Evolutionary conservation across 2,113 vertebrate genomes (phyloP), one percentile per base, ranked within the genome.

Genomic region (Sterrhoptilus dennistouni): DNA sequence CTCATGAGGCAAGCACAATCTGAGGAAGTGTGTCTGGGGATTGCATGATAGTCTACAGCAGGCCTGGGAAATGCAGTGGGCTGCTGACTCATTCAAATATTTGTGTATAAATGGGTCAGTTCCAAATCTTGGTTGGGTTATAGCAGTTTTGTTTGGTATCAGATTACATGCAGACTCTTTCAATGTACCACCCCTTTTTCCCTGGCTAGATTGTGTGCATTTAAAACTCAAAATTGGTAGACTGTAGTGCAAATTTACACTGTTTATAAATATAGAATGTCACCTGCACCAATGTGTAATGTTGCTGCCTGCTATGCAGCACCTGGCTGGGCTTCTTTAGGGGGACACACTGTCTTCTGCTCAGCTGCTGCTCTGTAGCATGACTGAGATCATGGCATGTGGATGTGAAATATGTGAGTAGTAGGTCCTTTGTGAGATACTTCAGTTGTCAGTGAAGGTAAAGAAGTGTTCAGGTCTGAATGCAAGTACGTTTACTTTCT

Each of bases 71-170:
- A 94, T 50, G 56, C 79, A 87, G 54, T 19, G 69, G 29, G 33
- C 69, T 95, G 80, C 90, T 96, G 95, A 95, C 70, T 96, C 91
- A 95, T 89, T 90, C 44, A 66, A 40, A 77, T 93, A 45, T 95
- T 86, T 96, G 92, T 77, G 27, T 83, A 70, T 44, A 66, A 90
- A 80, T 83, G 60, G 53, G 49, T 88, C 13, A 20, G 36, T 86
- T 95, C 87, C 79, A 87, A 90, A 88, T 72, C 68, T 80, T 80
- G 31, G 31, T 91, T 87, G 86, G 49, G 15, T 94, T 70, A 54
- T n/a, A 78, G 63, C 70, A 86, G 29, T 69, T 22, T 82, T 92
- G 35, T 89, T 86, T 95, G 90, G 50, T 89, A 68, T 96, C 52
- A 53, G 56, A 40, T 90, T 79, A 19, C 70, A 23, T 5, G 5